These are phyloP conservation scores for Parnassius glacialis DNA, from an alignment of 2,888 invertebrate genomes.

Conservation along the genomic window DNA sequence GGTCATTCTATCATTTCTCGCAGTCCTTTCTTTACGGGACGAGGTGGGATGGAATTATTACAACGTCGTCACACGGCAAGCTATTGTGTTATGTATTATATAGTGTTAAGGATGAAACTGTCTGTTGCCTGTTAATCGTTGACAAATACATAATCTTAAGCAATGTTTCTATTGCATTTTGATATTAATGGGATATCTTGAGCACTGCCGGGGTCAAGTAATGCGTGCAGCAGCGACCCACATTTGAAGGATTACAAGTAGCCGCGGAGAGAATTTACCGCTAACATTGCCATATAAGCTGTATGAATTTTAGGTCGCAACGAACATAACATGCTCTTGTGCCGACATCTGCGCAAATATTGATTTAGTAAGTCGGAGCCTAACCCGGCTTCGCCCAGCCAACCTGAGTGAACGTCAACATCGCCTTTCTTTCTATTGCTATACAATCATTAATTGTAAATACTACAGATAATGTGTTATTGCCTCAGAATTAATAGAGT, in stretches of 20 bases:
- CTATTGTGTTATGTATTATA: no score
- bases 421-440: conserved; percentile 34
- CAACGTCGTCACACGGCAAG: no score
- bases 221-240: conserved; percentile 77
- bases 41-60: no score
- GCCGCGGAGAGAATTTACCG: conserved; percentile 80
- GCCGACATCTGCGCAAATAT: conserved; percentile 81
- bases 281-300: conserved; percentile 80
- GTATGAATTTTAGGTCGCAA: conserved; percentile 80
- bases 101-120: no score
- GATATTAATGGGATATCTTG: conserved; percentile 70
- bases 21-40: no score
- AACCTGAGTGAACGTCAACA: conserved; percentile 46
- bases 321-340: conserved; percentile 77
- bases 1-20: no score
- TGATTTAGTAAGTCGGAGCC: conserved; percentile 77
- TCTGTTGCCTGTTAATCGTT: background rate
- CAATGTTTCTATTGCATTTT: conserved; percentile 10
- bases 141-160: conserved; percentile 3
- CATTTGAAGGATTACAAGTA: conserved; percentile 79
- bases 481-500: no score
- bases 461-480: no score
- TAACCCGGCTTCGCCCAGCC: conserved; percentile 51
- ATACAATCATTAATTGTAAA: conserved; percentile 33
- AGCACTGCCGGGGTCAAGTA: conserved; percentile 68